Conservation (phyloP, 2,888 invertebrate species). For the Caenorhabditis sp. region DNA sequence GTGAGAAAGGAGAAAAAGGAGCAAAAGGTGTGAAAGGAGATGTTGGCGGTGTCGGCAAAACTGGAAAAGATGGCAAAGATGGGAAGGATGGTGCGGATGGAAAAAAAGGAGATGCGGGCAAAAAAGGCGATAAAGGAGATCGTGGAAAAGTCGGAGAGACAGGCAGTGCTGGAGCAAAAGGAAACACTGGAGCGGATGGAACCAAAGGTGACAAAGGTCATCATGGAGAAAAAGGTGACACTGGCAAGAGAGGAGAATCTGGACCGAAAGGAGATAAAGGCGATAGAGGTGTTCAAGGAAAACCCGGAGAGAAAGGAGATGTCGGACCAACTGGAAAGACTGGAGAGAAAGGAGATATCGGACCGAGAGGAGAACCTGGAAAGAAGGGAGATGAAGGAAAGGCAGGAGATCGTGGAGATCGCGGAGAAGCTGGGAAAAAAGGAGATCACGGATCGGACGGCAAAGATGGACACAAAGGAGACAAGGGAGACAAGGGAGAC, state of each 20-base stretch:
- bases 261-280: conserved; percentile 39
- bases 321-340: conserved; percentile 5
- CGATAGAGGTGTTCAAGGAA: conserved; percentile 42
- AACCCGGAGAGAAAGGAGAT: conserved; percentile 3
- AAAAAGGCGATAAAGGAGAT: conserved; percentile 17
- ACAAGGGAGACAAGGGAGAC: not conserved
- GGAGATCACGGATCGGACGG: not conserved
- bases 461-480: not conserved
- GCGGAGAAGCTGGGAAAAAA: not conserved
- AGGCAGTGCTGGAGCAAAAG: conserved; percentile 42
- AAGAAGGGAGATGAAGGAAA: not conserved
- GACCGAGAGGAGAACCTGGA: conserved; percentile 5
- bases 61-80: conserved; percentile 36
- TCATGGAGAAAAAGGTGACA: conserved; percentile 41
- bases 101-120: conserved; percentile 1
- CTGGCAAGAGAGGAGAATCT: conserved; percentile 36
- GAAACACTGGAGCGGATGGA: conserved; percentile 45
- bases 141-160: conserved; percentile 41
- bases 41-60: conserved; percentile 24
- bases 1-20: conserved; percentile 48
- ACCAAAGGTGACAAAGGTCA: conserved; percentile 44
- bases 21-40: conserved; percentile 22
- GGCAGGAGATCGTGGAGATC: not conserved
- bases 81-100: conserved; percentile 30
- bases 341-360: conserved; percentile 12